Evolutionary conservation across 2,888 invertebrate genomes (phyloP), one percentile per base, ranked within the genome.

Genomic region (Archips crataeganus): DNA sequence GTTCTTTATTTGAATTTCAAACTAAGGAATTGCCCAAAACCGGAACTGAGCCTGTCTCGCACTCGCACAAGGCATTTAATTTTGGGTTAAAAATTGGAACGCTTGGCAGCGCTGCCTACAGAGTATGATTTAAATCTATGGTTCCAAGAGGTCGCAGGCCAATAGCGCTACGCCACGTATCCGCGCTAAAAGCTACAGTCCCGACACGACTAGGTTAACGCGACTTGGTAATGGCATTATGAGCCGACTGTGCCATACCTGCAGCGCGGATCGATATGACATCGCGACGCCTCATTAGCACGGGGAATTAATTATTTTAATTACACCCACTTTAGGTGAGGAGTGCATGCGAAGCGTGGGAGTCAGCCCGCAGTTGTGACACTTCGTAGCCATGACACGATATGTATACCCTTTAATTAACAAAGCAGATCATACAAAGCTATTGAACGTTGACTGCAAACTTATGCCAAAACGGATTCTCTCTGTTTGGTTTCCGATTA

Each of bases 261-360:
- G 68, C 63, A 67, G 68, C 42, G 36, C 66, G 69, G 79, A 77
- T 79, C 79, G 80, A 80, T 81, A 79, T 77, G 75, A 78, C 77
- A 80, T 76, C 79, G 79, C 77, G 75, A 80, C 77, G 77, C 74
- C 81, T 83, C 81, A 84, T 82, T 84, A 85, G 75, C 72, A 75
- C 70, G 77, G 73, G 77, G 70, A 75, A 78, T 82, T 82, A 78
- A 84, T 85, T 85, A 85, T 80, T 81, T 79, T 82, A 78, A 81
- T 83, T 81, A 84, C 76, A 75, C 73, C 45, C 66, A 73, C 63
- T 74, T 63, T 42, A 15, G 69, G 11, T 54, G 67, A 39, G 61
- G 11, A 49, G 57, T 39, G 67, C 67, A 67, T 67, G 70, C 47
- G 66, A 60, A 63, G 72, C 66, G 64, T 71, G 75, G 60, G 69